A percentile compares a stretch with the other conserved stretches of the same genome.
Evolutionary conservation across 2,113 vertebrate genomes (phyloP).

Genomic region (Epinephelus cyanopodus): DNA sequence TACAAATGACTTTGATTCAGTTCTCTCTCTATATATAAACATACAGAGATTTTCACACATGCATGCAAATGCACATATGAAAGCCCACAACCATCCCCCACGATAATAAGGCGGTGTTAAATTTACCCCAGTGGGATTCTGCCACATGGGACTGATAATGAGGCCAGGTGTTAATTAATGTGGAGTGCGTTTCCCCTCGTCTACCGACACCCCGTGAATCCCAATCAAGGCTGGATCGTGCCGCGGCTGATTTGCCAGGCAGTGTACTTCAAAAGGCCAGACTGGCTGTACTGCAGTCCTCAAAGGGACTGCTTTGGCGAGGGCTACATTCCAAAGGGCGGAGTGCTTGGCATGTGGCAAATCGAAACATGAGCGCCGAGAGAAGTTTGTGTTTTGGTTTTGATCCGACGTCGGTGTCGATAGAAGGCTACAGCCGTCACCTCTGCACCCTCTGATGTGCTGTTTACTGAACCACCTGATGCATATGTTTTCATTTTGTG

Average conservation of each 20-base stretch:
- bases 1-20: slow-evolving; percentile 20
- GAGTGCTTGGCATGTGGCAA: slow-evolving; percentile 64
- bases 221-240: slow-evolving; percentile 70
- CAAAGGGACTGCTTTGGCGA: slow-evolving; percentile 74
- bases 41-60: slow-evolving; percentile 4
- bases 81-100: slow-evolving; percentile 27
- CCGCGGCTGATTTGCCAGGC: slow-evolving; percentile 70
- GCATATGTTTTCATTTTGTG: slow-evolving; percentile 17
- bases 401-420: slow-evolving; percentile 54
- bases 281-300: slow-evolving; percentile 68
- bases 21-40: neutral
- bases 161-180: slow-evolving; percentile 86
- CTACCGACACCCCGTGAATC: slow-evolving; percentile 71
- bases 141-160: slow-evolving; percentile 82
- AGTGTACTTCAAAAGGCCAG: slow-evolving; percentile 78
- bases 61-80: slow-evolving; percentile 1
- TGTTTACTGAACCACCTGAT: slow-evolving; percentile 43
- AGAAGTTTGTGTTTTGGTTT: slow-evolving; percentile 68
- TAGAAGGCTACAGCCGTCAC: slow-evolving; percentile 46
- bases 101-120: slow-evolving; percentile 73
- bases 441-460: slow-evolving; percentile 39
- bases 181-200: slow-evolving; percentile 71
- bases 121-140: slow-evolving; percentile 73
- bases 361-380: slow-evolving; percentile 61
- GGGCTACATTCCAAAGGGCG: slow-evolving; percentile 62